Evolutionary conservation across 2,113 vertebrate species (phyloP), one percentile per base, ranked within the genome.

Genomic region (Rhegmatorhina hoffmannsi): DNA sequence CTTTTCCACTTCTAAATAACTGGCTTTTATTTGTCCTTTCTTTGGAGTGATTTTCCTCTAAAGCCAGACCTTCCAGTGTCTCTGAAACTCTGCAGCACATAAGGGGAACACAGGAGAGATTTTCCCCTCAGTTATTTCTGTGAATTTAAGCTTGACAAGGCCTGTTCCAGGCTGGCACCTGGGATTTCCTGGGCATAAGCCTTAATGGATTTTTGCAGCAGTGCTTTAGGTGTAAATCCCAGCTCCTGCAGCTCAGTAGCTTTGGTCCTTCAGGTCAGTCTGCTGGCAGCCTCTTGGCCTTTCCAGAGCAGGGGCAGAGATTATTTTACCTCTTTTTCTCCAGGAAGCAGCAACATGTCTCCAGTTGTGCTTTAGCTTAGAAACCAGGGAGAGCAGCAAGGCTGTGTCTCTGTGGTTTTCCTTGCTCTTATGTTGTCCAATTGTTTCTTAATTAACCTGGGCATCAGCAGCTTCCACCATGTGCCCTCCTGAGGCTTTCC

Each of bases 171-270:
- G 47, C 60, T 68, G 92, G 87, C 88, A 62, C 63, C 56, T 86
- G 93, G 90, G 79, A 89, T 88, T 90, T 84, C 90, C 90, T 34
- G 8, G 25, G 17, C 18, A 1, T 11, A 13, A 68, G 24, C 9
- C 40, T 9, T 70, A 67, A 29, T 87, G 90, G 88, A 33, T 63
- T 94, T 97, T 53, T 90, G 56, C 79, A 84, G 89, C 63, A 90
- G 34, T 9, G 17, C 56, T 79, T 77, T 36, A 3, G 3, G 59
- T 83, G 89, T 64, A 73, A 95, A 87, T 87, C 76, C 47, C 76
- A 78, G 72, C 56, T 93, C 50, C 91, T 84, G 87, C 59, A 63
- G 82, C 74, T 49, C 63, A 60, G 76, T 17, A 29, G 76, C 74
- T 55, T 13, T 53, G 66, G 40, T 78, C 76, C 90, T 67, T 88